Evolutionary conservation across 2,888 invertebrate species (phyloP).

Genomic region (Stenodera caucasica): DNA sequence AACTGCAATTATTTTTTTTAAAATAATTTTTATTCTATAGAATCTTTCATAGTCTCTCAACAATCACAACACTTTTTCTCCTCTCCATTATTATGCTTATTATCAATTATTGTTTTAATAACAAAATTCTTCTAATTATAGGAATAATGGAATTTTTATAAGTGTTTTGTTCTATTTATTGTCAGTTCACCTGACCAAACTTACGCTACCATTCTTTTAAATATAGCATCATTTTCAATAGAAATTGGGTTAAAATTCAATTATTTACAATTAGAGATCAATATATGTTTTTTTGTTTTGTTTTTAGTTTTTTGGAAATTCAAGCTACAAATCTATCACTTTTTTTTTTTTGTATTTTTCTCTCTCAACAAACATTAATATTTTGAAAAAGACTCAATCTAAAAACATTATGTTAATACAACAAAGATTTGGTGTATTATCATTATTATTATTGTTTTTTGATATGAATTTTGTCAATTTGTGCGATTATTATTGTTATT

Average conservation of each 20-base stretch:
- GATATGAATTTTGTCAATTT: conserved; percentile 27
- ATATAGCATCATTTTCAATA: conserved; percentile 25
- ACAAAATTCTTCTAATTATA: conserved; percentile 15
- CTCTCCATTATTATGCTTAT: too few relatives aligned
- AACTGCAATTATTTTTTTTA: conserved; percentile 37
- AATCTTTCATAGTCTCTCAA: conserved; percentile 37
- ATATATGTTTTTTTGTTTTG: too few relatives aligned
- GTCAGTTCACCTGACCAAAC: conserved; percentile 41
- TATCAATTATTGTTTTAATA: conserved; percentile 17
- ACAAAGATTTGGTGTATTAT: neutral
- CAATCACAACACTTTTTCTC: conserved; percentile 48
- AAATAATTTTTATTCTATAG: conserved; percentile 48
- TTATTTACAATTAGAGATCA: conserved; percentile 21
- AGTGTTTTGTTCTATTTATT: conserved; percentile 42
- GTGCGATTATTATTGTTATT: conserved; percentile 10
- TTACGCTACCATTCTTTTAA: conserved; percentile 25
- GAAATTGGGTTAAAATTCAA: conserved; percentile 12
- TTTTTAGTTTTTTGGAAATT: too few relatives aligned
- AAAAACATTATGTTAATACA: neutral
- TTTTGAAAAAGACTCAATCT: neutral
- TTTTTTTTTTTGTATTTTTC: neutral
- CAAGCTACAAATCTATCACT: neutral
- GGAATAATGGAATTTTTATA: conserved; percentile 11
- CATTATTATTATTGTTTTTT: neutral
- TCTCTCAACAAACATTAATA: neutral